These are phyloP conservation scores for Dromaius novaehollandiae DNA, from an alignment of 2,113 vertebrate species.

Conservation along the genomic window DNA sequence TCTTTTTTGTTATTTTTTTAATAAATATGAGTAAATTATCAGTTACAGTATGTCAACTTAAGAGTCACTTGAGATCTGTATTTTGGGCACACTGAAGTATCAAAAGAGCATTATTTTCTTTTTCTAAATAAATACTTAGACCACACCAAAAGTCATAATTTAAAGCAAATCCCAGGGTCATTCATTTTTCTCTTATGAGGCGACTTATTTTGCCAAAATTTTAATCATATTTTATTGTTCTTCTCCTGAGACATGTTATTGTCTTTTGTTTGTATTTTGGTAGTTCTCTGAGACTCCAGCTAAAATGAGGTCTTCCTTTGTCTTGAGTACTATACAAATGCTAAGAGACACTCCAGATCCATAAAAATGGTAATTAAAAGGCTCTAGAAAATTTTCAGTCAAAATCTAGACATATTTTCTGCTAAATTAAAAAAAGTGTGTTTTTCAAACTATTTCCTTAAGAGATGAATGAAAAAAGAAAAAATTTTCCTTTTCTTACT, in stretches of 20 bases:
- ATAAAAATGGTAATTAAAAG: neutral
- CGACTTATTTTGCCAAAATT: neutral
- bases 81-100: neutral
- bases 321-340: neutral
- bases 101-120: neutral
- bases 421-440: neutral
- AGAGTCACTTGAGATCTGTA: neutral
- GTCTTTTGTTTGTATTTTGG: neutral
- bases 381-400: neutral
- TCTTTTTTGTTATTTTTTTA: neutral
- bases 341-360: neutral
- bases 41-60: neutral
- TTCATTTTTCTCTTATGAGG: neutral
- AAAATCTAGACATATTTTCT: neutral
- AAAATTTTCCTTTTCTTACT: rapidly evolving
- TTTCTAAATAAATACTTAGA: neutral
- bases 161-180: neutral
- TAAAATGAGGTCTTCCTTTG: neutral
- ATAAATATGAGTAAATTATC: neutral
- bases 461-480: neutral
- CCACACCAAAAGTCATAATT: neutral
- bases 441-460: neutral
- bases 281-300: neutral
- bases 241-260: neutral
- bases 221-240: neutral